These are phyloP conservation scores for Chaetodon auriga DNA, from an alignment of 2,113 vertebrate genomes.

Conservation along the genomic window DNA sequence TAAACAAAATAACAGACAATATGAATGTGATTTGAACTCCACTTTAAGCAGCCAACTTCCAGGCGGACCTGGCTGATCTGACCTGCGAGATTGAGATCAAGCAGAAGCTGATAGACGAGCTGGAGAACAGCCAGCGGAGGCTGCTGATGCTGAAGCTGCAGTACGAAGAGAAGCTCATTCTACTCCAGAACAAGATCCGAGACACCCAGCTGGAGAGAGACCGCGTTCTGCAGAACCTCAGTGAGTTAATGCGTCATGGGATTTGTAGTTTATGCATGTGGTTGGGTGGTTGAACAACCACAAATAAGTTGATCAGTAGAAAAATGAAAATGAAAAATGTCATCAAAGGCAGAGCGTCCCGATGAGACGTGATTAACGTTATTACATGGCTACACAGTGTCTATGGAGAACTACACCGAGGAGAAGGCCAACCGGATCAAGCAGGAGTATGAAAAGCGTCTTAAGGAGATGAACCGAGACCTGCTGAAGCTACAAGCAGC, in stretches of 20 bases:
- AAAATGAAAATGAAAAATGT: background rate
- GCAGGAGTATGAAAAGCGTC: constrained; percentile 94
- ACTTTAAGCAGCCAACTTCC: constrained; percentile 87
- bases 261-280: background rate
- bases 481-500: constrained; percentile 94
- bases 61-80: constrained; percentile 94
- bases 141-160: constrained; percentile 95
- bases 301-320: background rate
- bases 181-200: constrained; percentile 97
- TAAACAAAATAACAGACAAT: too few relatives aligned
- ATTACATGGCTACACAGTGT: constrained; percentile 71
- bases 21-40: background rate
- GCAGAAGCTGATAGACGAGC: constrained; percentile 96
- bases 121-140: constrained; percentile 96
- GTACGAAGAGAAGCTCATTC: constrained; percentile 97
- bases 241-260: constrained; percentile 79
- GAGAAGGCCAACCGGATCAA: constrained; percentile 95
- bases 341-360: background rate
- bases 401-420: constrained; percentile 98
- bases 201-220: constrained; percentile 97
- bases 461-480: constrained; percentile 98
- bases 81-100: constrained; percentile 99
- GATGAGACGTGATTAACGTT: background rate
- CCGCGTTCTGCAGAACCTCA: constrained; percentile 96
- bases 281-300: background rate